Evolutionary conservation across 2,113 vertebrate genomes (phyloP), one percentile per base, ranked within the genome.

Genomic region (Barnardius zonarius): DNA sequence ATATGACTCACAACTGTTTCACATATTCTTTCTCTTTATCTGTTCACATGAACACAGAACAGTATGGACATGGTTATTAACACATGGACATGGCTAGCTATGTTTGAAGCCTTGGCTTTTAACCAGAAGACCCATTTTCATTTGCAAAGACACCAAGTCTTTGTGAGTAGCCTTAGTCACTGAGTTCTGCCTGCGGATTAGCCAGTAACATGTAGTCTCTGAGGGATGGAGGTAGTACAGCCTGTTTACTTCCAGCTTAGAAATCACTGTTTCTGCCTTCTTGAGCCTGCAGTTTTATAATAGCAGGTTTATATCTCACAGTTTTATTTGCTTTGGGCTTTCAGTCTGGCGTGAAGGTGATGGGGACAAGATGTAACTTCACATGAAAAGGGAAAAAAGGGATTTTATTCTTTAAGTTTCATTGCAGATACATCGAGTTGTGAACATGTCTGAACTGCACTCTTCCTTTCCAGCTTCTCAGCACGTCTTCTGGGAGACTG

Each of bases 101-200:
- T 55, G 54, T 13, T 57, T 12, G 31, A 59, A 94, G 43, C 64
- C 33, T 48, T 51, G 43, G 19, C 35, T 62, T 52, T 37, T 14
- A 52, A 35, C 23, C 19, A 48, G 57, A 48, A 59, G 15, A 35
- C 20, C 19, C 13, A 4, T 49, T 72, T 67, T 51, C n/a, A 20
- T 61, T 48, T 68, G 52, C 48, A 49, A 14, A 80, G 69, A 25
- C 18, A 68, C 22, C 1, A 18, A 63, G 18, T 23, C 20, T 13
- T 70, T 49, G 52, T 54, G 46, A 73, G 49, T 54, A 49, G n/a
- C 27, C 27, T 52, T 44, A 37, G 43, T 15, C 17, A 25, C 17
- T 3, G 19, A n/a, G 46, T 59, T 41, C n/a, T 17, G 17, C n/a
- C 30, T 48, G 19, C 0, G 0, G 43, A 2, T 31, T 22, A 61